Evolutionary conservation across 2,797 vertebrate genomes (phyloP).

Genomic region (Podarcis siculus): DNA sequence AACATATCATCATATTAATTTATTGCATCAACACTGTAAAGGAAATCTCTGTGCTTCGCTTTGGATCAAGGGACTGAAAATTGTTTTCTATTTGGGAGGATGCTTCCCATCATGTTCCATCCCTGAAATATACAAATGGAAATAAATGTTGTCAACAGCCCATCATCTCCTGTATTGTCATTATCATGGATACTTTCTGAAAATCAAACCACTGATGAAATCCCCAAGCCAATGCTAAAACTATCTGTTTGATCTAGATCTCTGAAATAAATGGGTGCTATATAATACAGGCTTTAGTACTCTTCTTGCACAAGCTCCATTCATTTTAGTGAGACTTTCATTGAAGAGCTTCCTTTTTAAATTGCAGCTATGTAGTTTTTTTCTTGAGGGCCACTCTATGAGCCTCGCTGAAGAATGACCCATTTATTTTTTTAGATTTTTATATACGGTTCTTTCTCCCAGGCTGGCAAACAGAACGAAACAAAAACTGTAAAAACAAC

Average conservation of each 20-base stretch:
- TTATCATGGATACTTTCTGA: background rate
- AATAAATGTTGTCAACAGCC: slow-evolving; percentile 38
- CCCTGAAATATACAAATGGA: slow-evolving; percentile 22
- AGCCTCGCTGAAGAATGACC: background rate
- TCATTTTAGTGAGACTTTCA: background rate
- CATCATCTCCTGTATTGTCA: slow-evolving; percentile 10
- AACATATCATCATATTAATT: slow-evolving; percentile 24
- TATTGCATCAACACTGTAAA: slow-evolving; percentile 7
- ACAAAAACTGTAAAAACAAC: too few species aligned
- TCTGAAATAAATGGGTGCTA: too few species aligned
- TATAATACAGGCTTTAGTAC: background rate
- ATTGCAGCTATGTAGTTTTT: background rate
- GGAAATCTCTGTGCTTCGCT: slow-evolving; percentile 6
- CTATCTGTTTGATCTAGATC: slow-evolving; percentile 17
- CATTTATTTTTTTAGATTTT: too few species aligned
- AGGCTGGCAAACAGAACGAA: too few species aligned
- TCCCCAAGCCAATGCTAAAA: slow-evolving; percentile 33
- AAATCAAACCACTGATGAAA: background rate
- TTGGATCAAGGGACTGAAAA: background rate
- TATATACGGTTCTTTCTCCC: too few species aligned
- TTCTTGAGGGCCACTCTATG: background rate
- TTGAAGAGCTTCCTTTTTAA: slow-evolving; percentile 3
- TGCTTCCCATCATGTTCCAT: background rate
- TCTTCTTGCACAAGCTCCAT: background rate
- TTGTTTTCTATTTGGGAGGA: background rate